Conservation (phyloP, 2,888 invertebrate genomes). For the Trimorus sp. region DNA sequence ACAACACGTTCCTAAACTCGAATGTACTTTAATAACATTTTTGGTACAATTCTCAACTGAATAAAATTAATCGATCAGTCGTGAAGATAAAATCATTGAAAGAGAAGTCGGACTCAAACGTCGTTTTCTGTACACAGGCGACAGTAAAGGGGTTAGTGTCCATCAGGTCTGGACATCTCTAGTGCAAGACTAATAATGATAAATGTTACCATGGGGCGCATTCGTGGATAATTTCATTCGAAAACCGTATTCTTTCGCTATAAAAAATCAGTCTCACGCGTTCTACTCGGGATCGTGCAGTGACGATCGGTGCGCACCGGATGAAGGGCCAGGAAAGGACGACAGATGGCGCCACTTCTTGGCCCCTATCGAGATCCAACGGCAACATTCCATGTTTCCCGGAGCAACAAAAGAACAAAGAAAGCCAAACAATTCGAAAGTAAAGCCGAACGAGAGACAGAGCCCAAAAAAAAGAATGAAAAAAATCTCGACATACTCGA, state of each 20-base stretch:
- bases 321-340: constrained; percentile 38
- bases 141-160: neutral
- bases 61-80: constrained; percentile 57
- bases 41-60: constrained; percentile 65
- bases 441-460: too few relatives aligned
- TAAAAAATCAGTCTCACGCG: constrained; percentile 79
- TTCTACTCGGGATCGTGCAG: constrained; percentile 62
- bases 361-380: constrained; percentile 49
- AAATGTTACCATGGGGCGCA: constrained; percentile 48
- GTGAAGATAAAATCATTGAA: constrained; percentile 38
- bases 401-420: too few relatives aligned
- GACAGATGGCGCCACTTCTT: constrained; percentile 14
- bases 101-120: constrained; percentile 39
- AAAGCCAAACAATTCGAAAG: too few relatives aligned
- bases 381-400: constrained; percentile 28
- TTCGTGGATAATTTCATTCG: constrained; percentile 47
- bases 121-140: constrained; percentile 56
- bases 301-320: constrained; percentile 41
- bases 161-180: neutral
- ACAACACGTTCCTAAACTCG: too few relatives aligned
- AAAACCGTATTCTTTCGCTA: constrained; percentile 62
- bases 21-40: constrained; percentile 66
- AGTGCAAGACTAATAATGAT: constrained; percentile 22
- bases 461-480: too few relatives aligned
- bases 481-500: too few relatives aligned